Conservation (phyloP, 2,113 vertebrate genomes). For the Oophaga pumilio region DNA sequence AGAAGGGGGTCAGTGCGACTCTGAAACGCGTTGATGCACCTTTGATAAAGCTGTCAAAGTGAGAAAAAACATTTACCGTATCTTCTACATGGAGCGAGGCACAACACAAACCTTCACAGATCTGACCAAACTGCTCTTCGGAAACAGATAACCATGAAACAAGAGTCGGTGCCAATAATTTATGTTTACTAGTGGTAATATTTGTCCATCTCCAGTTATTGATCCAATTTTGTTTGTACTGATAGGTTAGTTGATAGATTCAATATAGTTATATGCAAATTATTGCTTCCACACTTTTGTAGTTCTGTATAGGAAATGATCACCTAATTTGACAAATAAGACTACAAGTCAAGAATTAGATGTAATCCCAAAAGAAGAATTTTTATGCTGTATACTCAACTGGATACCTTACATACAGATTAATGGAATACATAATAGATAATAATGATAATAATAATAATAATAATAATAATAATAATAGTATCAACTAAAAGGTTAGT, state of each 20-base stretch:
- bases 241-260: background rate
- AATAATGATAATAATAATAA: too few species aligned
- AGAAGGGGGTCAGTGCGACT: too few species aligned
- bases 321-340: background rate
- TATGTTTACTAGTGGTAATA: background rate
- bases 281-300: background rate
- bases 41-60: too few species aligned
- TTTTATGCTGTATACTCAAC: background rate
- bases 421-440: background rate
- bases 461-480: background rate
- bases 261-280: background rate
- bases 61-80: too few species aligned
- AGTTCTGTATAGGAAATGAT: background rate
- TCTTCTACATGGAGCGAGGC: too few species aligned
- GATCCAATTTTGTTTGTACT: background rate
- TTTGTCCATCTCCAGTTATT: background rate
- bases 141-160: background rate
- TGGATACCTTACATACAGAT: background rate
- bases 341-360: too few species aligned
- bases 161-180: background rate
- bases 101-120: too few species aligned
- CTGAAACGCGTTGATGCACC: too few species aligned
- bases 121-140: too few species aligned
- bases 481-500: background rate
- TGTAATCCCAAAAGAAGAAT: background rate